Evolutionary conservation across 1,140 invertebrate genomes (phyloP).

Genomic region (Scylla paramamosain): DNA sequence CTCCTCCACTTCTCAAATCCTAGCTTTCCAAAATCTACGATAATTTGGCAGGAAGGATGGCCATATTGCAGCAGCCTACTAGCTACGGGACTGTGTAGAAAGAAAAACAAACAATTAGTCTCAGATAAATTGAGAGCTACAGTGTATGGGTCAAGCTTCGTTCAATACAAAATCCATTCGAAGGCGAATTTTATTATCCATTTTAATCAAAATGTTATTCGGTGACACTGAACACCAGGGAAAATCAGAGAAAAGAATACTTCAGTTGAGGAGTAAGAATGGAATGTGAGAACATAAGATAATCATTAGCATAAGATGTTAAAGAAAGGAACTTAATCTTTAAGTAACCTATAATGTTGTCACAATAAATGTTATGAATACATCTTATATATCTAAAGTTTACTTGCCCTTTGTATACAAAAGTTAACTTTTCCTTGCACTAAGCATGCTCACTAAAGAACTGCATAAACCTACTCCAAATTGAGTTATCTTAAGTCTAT

Average conservation of each 20-base stretch:
- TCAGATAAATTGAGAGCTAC: conserved; percentile 40
- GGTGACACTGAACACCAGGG: conserved; percentile 53
- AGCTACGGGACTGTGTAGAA: conserved; percentile 75
- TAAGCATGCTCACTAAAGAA: conserved; percentile 59
- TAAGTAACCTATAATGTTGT: conserved; percentile 35
- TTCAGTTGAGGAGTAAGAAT: conserved; percentile 54
- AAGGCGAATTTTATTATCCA: conserved; percentile 55
- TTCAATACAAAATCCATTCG: conserved; percentile 70
- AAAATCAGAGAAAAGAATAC: conserved; percentile 58
- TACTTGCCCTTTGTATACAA: conserved; percentile 71
- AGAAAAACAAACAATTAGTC: conserved; percentile 76
- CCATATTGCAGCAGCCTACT: conserved; percentile 76
- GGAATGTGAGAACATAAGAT: conserved; percentile 71
- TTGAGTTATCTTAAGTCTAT: conserved; percentile 37
- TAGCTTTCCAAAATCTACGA: conserved; percentile 75
- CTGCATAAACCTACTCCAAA: conserved; percentile 63
- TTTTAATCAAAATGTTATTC: conserved; percentile 56
- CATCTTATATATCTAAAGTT: conserved; percentile 62
- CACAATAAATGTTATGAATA: conserved; percentile 24
- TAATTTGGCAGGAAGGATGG: conserved; percentile 75
- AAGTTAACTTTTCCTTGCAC: conserved; percentile 65
- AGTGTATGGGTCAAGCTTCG: conserved; percentile 64
- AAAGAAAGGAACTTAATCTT: conserved; percentile 38
- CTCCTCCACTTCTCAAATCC: conserved; percentile 75
- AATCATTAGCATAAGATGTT: conserved; percentile 38